Base-by-base conservation (phyloP, 2,888 invertebrate genomes). In the Zygogramma bicolorata region DNA sequence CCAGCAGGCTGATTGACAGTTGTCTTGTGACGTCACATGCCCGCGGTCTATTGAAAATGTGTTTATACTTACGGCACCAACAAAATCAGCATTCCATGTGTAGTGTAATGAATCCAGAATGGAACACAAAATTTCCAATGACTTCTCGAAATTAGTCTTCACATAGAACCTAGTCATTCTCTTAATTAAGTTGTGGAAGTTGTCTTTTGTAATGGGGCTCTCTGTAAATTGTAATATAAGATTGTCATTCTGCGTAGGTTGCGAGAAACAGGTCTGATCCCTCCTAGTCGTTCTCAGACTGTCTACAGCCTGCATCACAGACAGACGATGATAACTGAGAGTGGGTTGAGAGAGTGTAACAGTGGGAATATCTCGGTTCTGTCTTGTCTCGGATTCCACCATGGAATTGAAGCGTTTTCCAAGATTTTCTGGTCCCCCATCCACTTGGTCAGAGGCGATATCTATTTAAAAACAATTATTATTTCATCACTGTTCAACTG, bases 91-190 rank as follows among this genome's bases (percentile, higher is more conserved):
- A 82, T 91, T 89, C 88, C 91, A 93, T 6, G 89, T 89, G 80
- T 93, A 94, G 62, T 91, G 92, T 62, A 93, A 87, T 70, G 89
- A 88, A 80, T 92, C 91, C 77, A 95, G 89, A 70, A 90, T 90
- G 57, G 87, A 88, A 53, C 89, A 88, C 73, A 97, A 88, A 76
- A 91, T 90, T 75, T 89, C 89, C 29, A 94, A 87, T 4, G 95
- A 93, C 61, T 90, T 90, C 61, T 92, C 92, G 82, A 91, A 90
- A 80, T 89, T 89, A 27, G 92, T 92, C 68, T 90, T 91, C 67
- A 97, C 94, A 88, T 96, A 95, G 88, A 98, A 96, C 80, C 98
- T 91, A 58, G 98, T 98, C 96, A 98, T 94, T 81, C 98, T 92
- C 73, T 94, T 93, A 59, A 96, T 96, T 82, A 97, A 88, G 82